phyloP scores from a whole-genome alignment of 2,113 vertebrate genomes.

The Macquaria ambigua region DNA sequence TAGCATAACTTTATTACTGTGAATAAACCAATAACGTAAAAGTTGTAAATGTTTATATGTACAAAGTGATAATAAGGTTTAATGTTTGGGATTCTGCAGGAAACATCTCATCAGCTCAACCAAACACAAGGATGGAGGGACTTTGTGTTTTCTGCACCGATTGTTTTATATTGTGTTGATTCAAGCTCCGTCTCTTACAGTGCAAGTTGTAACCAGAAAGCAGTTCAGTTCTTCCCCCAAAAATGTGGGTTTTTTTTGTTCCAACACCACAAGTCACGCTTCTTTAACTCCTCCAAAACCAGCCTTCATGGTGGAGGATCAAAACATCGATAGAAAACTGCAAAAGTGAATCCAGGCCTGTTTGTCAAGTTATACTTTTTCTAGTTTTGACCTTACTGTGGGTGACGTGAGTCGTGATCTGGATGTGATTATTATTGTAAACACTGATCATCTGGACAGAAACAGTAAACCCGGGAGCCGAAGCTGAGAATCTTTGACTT shows the following conservation, averaged over 20 bases:
- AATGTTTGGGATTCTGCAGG: neutral
- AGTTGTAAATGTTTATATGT: neutral
- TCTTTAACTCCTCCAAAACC: conserved; percentile 10
- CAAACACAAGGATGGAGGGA: neutral
- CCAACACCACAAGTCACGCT: conserved; percentile 24
- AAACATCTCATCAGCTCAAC: conserved; percentile 15
- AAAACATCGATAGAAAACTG: neutral
- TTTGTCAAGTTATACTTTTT: neutral
- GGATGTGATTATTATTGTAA: conserved; percentile 23
- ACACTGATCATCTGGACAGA: neutral
- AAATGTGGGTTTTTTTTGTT: neutral
- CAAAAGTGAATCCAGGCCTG: neutral
- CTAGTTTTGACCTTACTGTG: neutral
- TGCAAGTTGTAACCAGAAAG: conserved; percentile 12
- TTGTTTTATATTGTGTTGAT: neutral
- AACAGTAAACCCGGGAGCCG: neutral
- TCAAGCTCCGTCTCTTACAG: neutral
- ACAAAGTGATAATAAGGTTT: neutral
- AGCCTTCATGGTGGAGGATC: neutral
- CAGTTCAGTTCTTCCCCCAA: neutral
- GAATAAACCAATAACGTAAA: neutral
- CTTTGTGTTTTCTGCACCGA: neutral
- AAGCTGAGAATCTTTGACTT: neutral
- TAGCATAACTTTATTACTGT: neutral
- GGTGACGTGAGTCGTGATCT: conserved; percentile 1